Conservation (phyloP, 1,140 invertebrate genomes). For the Macrobrachium rosenbergii region DNA sequence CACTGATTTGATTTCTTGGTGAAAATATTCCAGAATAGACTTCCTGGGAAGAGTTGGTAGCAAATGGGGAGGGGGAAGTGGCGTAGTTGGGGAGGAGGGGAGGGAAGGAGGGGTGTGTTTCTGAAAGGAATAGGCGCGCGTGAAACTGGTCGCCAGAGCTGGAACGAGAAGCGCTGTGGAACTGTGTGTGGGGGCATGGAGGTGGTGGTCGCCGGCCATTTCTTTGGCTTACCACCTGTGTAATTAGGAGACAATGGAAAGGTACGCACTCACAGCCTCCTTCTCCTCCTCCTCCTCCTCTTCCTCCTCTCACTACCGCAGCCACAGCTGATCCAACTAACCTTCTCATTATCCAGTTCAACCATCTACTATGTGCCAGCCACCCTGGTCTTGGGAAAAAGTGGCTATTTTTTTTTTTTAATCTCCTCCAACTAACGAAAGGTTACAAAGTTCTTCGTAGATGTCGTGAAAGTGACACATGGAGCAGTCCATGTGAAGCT, state of each 20-base stretch:
- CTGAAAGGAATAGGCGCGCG: neutral
- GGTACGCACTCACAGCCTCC: no score
- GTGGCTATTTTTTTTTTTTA: neutral
- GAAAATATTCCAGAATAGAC: no score
- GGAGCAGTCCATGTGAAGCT: no score
- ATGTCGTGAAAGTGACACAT: no score
- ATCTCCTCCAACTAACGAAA: neutral
- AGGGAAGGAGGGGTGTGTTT: no score
- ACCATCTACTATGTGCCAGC: neutral
- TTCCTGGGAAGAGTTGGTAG: no score
- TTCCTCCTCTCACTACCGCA: constrained; percentile 3
- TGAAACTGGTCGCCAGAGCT: neutral
- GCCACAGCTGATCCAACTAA: neutral
- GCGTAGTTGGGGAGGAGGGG: no score
- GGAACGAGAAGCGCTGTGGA: neutral
- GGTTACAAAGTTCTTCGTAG: no score
- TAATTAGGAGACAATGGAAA: constrained; percentile 17
- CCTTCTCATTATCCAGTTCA: neutral
- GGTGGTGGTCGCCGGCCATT: neutral
- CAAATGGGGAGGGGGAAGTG: no score
- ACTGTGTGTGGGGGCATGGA: neutral
- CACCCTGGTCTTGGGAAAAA: neutral
- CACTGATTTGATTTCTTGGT: no score
- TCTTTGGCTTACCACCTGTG: neutral
- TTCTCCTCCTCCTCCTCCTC: constrained; percentile 4